Base-by-base conservation (phyloP, 1,140 invertebrate species). In the Sinella curviseta region DNA sequence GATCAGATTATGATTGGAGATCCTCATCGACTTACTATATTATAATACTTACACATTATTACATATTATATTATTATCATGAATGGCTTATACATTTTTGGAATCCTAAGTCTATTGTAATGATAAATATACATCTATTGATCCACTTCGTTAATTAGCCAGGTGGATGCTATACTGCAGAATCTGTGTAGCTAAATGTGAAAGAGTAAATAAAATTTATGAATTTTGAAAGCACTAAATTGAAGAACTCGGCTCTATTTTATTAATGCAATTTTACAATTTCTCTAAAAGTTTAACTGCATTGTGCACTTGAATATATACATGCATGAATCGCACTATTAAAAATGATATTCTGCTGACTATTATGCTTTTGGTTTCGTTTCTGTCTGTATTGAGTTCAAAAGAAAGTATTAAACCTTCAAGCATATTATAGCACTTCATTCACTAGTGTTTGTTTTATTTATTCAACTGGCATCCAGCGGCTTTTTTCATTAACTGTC, bases 171-270 rank as follows among this genome's bases (percentile, higher is more conserved):
- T 70, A 60, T 60, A 33, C 65, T 70, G 31, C 65, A 31, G 30
- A 70, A 70, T 70, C 12, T 70, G 65, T 70, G 65, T 70, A 70
- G 65, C 65, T 70, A 70, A 70, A 70, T 70, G 65, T 70, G 65
- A 70, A 70, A 70, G 65, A 70, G 31, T 70, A 70, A 70, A 70
- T 16, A 4, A 33, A 31, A 70, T 70, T 26, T n/a, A 65, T n/a
- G 26, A 26, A n/a, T 26, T n/a, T 65, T n/a, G 8, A 65, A 65
- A 65, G 26, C 16, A 65, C 26, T n/a, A 48, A 12, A 65, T n/a
- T 17, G 8, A 4, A 12, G 16, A n/a, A n/a, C 26, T 14, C 26
- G 24, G 8, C 14, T 26, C 24, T 65, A n/a, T 26, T 65, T 65
- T 16, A 65, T 65, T 17, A 12, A 65, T 65, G 3, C 8, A 26